phyloP scores from a whole-genome alignment of 2,888 invertebrate genomes.

The Rhingia rostrata region DNA sequence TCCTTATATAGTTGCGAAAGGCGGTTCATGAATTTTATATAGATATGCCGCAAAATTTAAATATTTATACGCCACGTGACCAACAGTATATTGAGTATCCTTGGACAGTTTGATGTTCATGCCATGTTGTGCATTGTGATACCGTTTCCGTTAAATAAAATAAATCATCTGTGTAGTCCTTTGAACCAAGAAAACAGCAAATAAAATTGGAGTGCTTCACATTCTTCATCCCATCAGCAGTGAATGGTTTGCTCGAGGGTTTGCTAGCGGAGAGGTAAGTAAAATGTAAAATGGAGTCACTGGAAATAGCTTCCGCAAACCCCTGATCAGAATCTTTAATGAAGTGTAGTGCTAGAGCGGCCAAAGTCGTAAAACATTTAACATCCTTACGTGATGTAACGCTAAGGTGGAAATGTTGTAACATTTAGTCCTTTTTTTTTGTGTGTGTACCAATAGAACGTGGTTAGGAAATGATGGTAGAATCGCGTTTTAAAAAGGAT shows the following conservation, averaged over 20 bases:
- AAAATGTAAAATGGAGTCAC: neutral
- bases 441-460: neutral
- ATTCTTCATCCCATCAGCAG: constrained; percentile 45
- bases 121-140: constrained; percentile 29
- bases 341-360: constrained; percentile 41
- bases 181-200: constrained; percentile 27
- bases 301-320: constrained; percentile 23
- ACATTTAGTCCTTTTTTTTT: constrained; percentile 8
- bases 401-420: constrained; percentile 28
- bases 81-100: neutral
- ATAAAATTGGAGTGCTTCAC: constrained; percentile 57
- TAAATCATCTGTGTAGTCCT: constrained; percentile 63
- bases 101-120: neutral
- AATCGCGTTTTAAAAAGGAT: constrained; percentile 26
- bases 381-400: constrained; percentile 57
- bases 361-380: constrained; percentile 62
- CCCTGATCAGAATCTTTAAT: constrained; percentile 66
- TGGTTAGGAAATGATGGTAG: constrained; percentile 34
- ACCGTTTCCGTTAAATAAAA: constrained; percentile 43
- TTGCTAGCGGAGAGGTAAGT: too few species aligned
- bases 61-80: constrained; percentile 56
- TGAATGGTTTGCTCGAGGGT: neutral
- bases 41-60: constrained; percentile 68
- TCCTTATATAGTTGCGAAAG: constrained; percentile 29
- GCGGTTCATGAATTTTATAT: constrained; percentile 63